Percentiles rank a stretch among this genome's conserved stretches.
Evolutionary conservation across 2,113 vertebrate species (phyloP).

Genomic region (Gobius niger): DNA sequence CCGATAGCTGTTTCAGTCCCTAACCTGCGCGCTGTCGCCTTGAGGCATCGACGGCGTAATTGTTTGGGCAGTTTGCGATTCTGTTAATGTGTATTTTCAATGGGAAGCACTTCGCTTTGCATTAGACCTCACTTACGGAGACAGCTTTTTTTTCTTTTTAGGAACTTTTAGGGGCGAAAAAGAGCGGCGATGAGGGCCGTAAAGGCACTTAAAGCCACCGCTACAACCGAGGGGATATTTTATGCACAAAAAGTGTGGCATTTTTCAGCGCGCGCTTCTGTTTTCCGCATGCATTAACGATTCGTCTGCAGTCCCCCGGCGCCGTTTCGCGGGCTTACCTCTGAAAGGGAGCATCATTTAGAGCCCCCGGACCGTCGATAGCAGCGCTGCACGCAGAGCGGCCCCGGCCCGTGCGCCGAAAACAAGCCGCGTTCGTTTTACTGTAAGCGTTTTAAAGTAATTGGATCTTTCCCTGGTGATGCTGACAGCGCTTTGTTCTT

Average conservation of each 20-base stretch:
- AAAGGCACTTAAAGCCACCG: slow-evolving; percentile 35
- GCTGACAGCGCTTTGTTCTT: slow-evolving; percentile 55
- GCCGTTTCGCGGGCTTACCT: slow-evolving; percentile 52
- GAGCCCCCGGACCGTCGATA: slow-evolving; percentile 46
- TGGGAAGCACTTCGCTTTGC: not conserved
- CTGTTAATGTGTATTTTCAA: too few species aligned
- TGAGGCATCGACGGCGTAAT: too few species aligned
- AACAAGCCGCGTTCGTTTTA: slow-evolving; percentile 37
- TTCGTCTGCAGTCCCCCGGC: slow-evolving; percentile 52
- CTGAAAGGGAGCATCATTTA: slow-evolving; percentile 55
- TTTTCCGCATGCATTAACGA: slow-evolving; percentile 59
- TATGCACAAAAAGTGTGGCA: slow-evolving; percentile 46
- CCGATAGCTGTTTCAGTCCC: too few species aligned
- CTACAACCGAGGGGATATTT: slow-evolving; percentile 51
- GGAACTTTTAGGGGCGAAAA: slow-evolving; percentile 21
- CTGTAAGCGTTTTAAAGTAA: slow-evolving; percentile 49
- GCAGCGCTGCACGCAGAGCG: slow-evolving; percentile 23
- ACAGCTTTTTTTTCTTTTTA: slow-evolving; percentile 27
- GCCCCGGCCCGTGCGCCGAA: slow-evolving; percentile 34
- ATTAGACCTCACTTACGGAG: slow-evolving; percentile 30
- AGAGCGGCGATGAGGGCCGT: slow-evolving; percentile 27
- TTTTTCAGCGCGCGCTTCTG: slow-evolving; percentile 38
- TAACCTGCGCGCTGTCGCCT: too few species aligned
- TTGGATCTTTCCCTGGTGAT: slow-evolving; percentile 44
- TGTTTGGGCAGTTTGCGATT: too few species aligned